phyloP scores from a whole-genome alignment of 2,797 vertebrate species.

The Sternotherus odoratus region DNA sequence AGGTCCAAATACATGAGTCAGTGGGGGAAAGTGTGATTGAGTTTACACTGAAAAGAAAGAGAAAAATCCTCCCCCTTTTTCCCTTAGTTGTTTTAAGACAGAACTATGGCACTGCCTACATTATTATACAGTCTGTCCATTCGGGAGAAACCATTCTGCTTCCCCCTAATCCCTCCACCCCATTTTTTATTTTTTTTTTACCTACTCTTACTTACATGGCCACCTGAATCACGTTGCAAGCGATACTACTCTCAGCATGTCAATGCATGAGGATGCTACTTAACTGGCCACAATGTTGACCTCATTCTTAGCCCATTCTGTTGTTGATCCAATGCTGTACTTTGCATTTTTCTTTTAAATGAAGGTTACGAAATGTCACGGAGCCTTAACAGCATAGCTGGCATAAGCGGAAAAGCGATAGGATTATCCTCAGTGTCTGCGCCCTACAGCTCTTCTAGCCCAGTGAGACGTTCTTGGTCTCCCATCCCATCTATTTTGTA shows the following conservation, averaged over 20 bases:
- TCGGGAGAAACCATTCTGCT: constrained; percentile 9
- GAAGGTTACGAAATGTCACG: constrained; percentile 93
- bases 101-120: constrained; percentile 57
- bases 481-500: constrained; percentile 94
- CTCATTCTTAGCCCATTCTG: constrained; percentile 80
- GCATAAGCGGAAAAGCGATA: constrained; percentile 88
- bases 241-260: constrained; percentile 90
- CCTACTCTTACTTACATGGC: constrained; percentile 62
- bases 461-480: constrained; percentile 90
- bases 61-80: constrained; percentile 45
- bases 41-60: background rate
- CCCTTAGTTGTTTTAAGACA: constrained; percentile 48
- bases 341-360: constrained; percentile 92
- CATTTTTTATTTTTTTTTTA: background rate
- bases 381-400: constrained; percentile 94
- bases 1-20: constrained; percentile 63
- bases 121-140: constrained; percentile 26
- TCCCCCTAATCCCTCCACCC: background rate
- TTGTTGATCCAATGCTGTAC: constrained; percentile 90
- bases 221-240: constrained; percentile 76
- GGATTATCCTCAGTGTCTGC: constrained; percentile 90
- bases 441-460: constrained; percentile 92
- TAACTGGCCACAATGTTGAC: constrained; percentile 83
- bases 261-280: constrained; percentile 88
- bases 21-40: constrained; percentile 25